Evolutionary conservation across 2,888 invertebrate genomes (phyloP).

Genomic region (Apotomis turbidana): DNA sequence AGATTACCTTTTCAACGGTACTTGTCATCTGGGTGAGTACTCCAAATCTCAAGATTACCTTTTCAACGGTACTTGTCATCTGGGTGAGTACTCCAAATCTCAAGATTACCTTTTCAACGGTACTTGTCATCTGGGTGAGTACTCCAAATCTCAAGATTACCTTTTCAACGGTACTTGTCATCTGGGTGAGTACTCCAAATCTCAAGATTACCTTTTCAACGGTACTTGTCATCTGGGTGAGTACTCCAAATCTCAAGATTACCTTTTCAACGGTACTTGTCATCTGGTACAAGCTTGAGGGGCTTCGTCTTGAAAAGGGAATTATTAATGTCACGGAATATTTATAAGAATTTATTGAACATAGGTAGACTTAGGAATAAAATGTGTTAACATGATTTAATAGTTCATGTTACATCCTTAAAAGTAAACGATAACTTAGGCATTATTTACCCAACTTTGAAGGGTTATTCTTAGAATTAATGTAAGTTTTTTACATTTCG

Average conservation of each 20-base stretch:
- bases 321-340: conserved; percentile 9
- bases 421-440: too few relatives aligned
- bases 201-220: conserved; percentile 42
- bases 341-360: background rate
- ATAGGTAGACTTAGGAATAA: too few relatives aligned
- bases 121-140: conserved; percentile 27
- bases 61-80: conserved; percentile 31
- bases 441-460: too few relatives aligned
- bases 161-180: conserved; percentile 35
- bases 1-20: conserved; percentile 38
- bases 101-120: conserved; percentile 39
- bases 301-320: conserved; percentile 16
- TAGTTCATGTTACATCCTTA: too few relatives aligned
- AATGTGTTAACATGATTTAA: too few relatives aligned
- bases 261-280: conserved; percentile 35
- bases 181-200: conserved; percentile 51
- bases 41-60: conserved; percentile 50
- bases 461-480: too few relatives aligned
- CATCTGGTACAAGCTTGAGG: conserved; percentile 18
- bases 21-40: conserved; percentile 40
- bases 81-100: conserved; percentile 52
- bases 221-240: conserved; percentile 30
- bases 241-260: conserved; percentile 50
- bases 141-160: conserved; percentile 50
- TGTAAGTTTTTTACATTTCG: too few relatives aligned